Conservation (phyloP, 2,797 vertebrate genomes). For the Eptatretus atami region DNA sequence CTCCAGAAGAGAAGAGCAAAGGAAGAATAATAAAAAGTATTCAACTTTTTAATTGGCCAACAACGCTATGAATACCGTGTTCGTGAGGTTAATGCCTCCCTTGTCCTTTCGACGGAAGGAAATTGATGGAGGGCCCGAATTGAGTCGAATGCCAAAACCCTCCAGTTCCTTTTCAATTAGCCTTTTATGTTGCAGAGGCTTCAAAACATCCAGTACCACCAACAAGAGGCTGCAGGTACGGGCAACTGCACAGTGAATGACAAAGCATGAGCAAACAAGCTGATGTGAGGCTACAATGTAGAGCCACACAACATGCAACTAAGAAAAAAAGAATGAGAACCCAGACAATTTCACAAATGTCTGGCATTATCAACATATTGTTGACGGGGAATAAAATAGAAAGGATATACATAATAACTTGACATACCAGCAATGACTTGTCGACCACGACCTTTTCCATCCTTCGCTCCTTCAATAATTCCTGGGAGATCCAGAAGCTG, state of each 20-base stretch:
- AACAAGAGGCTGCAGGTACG: slow-evolving; percentile 91
- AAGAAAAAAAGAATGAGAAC: not conserved
- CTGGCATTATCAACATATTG: too few species aligned
- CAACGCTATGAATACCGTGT: slow-evolving; percentile 15
- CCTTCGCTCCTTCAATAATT: slow-evolving; percentile 93
- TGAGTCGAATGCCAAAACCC: slow-evolving; percentile 83
- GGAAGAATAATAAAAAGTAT: too few species aligned
- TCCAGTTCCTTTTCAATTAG: slow-evolving; percentile 90
- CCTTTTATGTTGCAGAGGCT: slow-evolving; percentile 79
- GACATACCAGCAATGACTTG: slow-evolving; percentile 73
- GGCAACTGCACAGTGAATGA: slow-evolving; percentile 26
- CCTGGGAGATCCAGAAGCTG: slow-evolving; percentile 82
- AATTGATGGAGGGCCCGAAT: slow-evolving; percentile 82
- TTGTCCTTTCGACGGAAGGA: slow-evolving; percentile 98
- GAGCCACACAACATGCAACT: not conserved
- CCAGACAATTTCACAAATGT: too few species aligned
- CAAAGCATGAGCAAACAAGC: not conserved
- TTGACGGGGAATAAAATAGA: too few species aligned
- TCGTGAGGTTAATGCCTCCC: slow-evolving; percentile 91
- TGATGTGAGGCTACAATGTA: not conserved
- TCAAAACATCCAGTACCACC: slow-evolving; percentile 78
- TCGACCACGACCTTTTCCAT: slow-evolving; percentile 77
- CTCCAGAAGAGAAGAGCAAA: too few species aligned
- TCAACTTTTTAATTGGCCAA: too few species aligned
- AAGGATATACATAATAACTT: too few species aligned